A percentile compares a stretch with the other conserved stretches of the same genome.
Evolutionary conservation across 2,113 vertebrate species (phyloP).

Genomic region (Nansenia antarctica): DNA sequence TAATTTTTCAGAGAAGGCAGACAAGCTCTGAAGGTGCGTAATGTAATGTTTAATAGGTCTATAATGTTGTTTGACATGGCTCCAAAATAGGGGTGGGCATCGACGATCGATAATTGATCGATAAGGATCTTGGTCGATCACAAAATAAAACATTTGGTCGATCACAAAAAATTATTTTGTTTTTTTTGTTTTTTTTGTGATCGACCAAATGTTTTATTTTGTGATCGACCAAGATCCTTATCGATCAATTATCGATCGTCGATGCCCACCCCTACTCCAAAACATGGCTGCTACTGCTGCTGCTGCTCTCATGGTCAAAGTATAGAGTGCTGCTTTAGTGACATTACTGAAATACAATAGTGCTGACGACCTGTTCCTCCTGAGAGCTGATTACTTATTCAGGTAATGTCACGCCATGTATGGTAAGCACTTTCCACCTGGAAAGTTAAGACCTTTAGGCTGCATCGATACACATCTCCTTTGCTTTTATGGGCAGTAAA

Average conservation of each 20-base stretch:
- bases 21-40: background rate
- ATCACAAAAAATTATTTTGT: too few relatives aligned
- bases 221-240: too few relatives aligned
- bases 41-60: too few relatives aligned
- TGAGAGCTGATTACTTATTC: constrained; percentile 15
- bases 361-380: constrained; percentile 16
- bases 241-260: too few relatives aligned
- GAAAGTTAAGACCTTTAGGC: constrained; percentile 10
- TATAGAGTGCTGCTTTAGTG: constrained; percentile 15
- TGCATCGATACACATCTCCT: constrained; percentile 25
- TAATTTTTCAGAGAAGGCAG: background rate
- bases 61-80: constrained; percentile 1
- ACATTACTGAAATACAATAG: constrained; percentile 25
- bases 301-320: background rate
- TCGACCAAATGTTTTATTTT: too few relatives aligned
- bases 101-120: too few relatives aligned
- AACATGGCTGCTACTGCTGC: background rate
- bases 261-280: too few relatives aligned
- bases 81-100: too few relatives aligned
- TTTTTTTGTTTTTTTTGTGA: too few relatives aligned
- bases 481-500: constrained; percentile 26
- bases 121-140: too few relatives aligned
- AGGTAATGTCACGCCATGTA: constrained; percentile 12
- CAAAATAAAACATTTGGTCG: too few relatives aligned
- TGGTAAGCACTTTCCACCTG: constrained; percentile 24